Percentiles rank a stretch among this genome's conserved stretches.
Evolutionary conservation across 2,113 vertebrate species (phyloP).

Genomic region (Podiceps cristatus): DNA sequence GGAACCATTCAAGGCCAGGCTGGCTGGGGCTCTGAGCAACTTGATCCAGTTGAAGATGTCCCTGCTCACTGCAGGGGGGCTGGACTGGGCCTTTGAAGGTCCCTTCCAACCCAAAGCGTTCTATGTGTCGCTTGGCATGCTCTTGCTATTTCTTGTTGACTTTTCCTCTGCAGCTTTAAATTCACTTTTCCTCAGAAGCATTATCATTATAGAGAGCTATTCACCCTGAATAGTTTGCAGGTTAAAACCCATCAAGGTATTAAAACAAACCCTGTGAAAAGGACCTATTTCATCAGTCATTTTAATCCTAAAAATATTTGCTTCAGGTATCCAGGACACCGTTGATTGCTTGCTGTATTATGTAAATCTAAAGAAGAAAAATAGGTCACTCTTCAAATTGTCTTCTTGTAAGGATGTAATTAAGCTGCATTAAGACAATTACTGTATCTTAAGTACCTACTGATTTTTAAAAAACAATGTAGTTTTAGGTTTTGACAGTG

Average conservation of each 20-base stretch:
- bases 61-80: too few species aligned
- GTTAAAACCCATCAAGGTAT: slow-evolving; percentile 18
- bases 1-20: too few species aligned
- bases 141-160: slow-evolving; percentile 15
- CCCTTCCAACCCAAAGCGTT: too few species aligned
- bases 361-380: slow-evolving; percentile 70
- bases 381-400: slow-evolving; percentile 64
- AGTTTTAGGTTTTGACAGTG: slow-evolving; percentile 26
- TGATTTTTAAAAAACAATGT: background rate
- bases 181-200: background rate
- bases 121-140: background rate
- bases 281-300: slow-evolving; percentile 34
- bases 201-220: background rate
- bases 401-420: slow-evolving; percentile 50
- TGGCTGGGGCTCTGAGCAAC: too few species aligned
- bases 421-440: slow-evolving; percentile 61
- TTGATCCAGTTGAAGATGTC: too few species aligned
- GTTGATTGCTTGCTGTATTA: slow-evolving; percentile 46
- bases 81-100: too few species aligned
- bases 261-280: slow-evolving; percentile 31
- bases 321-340: background rate
- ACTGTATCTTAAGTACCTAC: slow-evolving; percentile 34
- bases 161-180: background rate
- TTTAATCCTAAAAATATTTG: slow-evolving; percentile 62
- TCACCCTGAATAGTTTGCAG: slow-evolving; percentile 28